These are phyloP conservation scores for Rhyacophila evoluta DNA, from an alignment of 2,888 invertebrate species.

Conservation along the genomic window DNA sequence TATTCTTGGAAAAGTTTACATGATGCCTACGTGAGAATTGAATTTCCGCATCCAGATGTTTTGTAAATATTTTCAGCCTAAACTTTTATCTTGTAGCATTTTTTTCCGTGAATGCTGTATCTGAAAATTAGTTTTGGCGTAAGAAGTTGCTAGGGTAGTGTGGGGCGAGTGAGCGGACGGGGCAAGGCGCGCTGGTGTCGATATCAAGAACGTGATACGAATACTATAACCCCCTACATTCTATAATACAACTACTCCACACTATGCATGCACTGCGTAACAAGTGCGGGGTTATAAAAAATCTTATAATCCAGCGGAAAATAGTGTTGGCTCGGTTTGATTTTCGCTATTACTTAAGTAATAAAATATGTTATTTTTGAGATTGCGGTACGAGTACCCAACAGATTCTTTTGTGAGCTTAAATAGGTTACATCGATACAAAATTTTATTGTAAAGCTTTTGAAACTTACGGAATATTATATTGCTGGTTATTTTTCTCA, in stretches of 20 bases:
- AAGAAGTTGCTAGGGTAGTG: constrained; percentile 16
- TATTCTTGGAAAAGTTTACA: neutral
- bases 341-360: neutral
- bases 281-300: neutral
- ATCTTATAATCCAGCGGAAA: neutral
- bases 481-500: too few species aligned
- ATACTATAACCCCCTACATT: constrained; percentile 30
- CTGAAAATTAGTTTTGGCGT: constrained; percentile 45
- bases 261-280: constrained; percentile 24
- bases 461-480: too few species aligned
- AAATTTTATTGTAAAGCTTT: too few species aligned
- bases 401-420: too few species aligned
- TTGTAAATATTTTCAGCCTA: constrained; percentile 5
- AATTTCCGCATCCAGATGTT: neutral
- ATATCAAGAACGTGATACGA: constrained; percentile 48
- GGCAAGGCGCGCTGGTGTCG: constrained; percentile 38
- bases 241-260: constrained; percentile 26
- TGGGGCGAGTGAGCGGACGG: neutral
- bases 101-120: constrained; percentile 29
- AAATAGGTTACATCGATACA: too few species aligned
- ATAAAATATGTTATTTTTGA: too few species aligned
- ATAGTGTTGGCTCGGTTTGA: neutral
- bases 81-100: neutral
- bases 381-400: too few species aligned
- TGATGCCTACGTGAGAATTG: neutral